A percentile compares a stretch with the other conserved stretches of the same genome.
phyloP scores from a whole-genome alignment of 2,113 vertebrate species.

The Piliocolobus tephrosceles region DNA sequence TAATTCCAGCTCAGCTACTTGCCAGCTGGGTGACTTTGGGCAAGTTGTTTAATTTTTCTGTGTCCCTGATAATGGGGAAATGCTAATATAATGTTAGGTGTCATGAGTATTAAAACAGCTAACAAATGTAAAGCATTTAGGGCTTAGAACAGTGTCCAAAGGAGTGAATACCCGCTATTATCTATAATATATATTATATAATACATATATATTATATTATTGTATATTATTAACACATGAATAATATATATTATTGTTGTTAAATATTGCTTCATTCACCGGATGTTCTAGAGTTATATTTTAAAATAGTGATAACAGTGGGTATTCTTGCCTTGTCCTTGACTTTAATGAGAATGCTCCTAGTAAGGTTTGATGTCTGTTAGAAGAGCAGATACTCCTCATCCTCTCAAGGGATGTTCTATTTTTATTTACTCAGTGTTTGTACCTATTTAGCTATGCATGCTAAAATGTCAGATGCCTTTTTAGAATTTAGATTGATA shows the following conservation, averaged over 20 bases:
- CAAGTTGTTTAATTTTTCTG: conserved; percentile 8
- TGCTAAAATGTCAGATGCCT: background rate
- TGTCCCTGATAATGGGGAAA: background rate
- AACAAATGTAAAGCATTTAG: background rate
- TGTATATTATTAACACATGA: background rate
- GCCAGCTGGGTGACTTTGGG: background rate
- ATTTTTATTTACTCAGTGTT: conserved; percentile 14
- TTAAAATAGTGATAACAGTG: background rate
- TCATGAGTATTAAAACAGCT: background rate
- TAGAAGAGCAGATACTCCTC: background rate
- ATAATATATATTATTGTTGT: background rate
- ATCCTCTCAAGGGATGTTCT: background rate
- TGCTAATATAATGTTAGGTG: background rate
- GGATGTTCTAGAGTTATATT: background rate
- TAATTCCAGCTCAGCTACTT: background rate
- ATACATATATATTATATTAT: background rate
- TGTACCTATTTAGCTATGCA: background rate
- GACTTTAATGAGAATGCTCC: background rate
- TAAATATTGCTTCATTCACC: background rate
- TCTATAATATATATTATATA: background rate
- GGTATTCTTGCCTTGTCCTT: background rate
- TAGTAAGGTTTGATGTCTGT: background rate
- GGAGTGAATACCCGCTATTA: background rate
- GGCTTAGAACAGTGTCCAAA: background rate
- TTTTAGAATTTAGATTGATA: background rate